phyloP scores from a whole-genome alignment of 2,113 vertebrate species.

The Apodemus speciosus region DNA sequence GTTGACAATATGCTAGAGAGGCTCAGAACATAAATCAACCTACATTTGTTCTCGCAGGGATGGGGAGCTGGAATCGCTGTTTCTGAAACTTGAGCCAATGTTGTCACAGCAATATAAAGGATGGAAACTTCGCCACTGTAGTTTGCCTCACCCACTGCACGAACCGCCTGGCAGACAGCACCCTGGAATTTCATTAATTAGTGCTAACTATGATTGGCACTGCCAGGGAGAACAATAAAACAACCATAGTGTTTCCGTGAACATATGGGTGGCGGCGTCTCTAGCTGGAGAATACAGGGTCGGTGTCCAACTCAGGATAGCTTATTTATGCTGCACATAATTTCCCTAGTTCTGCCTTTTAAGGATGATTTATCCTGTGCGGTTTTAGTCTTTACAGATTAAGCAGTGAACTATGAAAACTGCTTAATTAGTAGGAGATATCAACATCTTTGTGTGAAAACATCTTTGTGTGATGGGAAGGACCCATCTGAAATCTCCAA shows the following conservation, averaged over 20 bases:
- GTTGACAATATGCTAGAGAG: slow-evolving; percentile 78
- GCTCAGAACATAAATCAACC: slow-evolving; percentile 75
- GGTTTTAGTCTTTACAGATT: slow-evolving; percentile 20
- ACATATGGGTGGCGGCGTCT: slow-evolving; percentile 62
- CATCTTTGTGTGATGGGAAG: slow-evolving; percentile 21
- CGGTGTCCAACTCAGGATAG: slow-evolving; percentile 62
- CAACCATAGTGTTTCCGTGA: slow-evolving; percentile 55
- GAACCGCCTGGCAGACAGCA: slow-evolving; percentile 61
- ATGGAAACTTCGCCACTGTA: slow-evolving; percentile 64
- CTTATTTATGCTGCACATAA: slow-evolving; percentile 56
- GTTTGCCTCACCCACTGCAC: slow-evolving; percentile 62
- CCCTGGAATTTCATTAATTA: slow-evolving; percentile 79
- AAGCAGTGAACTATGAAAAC: not conserved
- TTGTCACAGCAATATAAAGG: slow-evolving; percentile 71
- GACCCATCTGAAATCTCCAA: not conserved
- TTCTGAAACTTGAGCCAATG: slow-evolving; percentile 75
- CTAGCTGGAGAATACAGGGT: slow-evolving; percentile 53
- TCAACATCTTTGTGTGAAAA: slow-evolving; percentile 22
- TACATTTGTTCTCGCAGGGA: slow-evolving; percentile 70
- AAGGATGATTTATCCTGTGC: slow-evolving; percentile 31
- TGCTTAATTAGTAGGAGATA: slow-evolving; percentile 30
- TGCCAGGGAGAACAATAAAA: slow-evolving; percentile 72
- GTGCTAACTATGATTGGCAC: slow-evolving; percentile 77
- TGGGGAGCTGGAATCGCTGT: slow-evolving; percentile 68
- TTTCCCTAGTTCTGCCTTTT: slow-evolving; percentile 65